Evolutionary conservation across 2,113 vertebrate species (phyloP), one percentile per base, ranked within the genome.

Genomic region (Corythornis vintsioides): DNA sequence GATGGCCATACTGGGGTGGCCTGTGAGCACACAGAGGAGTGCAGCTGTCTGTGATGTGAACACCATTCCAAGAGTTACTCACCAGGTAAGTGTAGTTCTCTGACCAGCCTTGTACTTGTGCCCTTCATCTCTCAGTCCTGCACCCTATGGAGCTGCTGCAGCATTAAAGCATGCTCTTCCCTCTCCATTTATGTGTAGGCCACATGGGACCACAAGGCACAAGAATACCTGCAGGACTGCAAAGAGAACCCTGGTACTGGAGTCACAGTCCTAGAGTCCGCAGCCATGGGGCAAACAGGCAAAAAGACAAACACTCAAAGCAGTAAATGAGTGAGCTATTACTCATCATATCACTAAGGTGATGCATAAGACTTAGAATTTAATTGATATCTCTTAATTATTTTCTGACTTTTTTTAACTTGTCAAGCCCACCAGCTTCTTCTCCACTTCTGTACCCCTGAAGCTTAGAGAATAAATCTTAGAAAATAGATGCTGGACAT

Each of bases 181-280:
- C 21, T 77, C 35, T 22, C 38, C 0, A 22, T 14, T 24, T 38
- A 6, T 15, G 42, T 3, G 1, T 13, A 24, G 31, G 19, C 31
- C 61, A 33, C 15, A 4, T 5, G 48, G 50, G 83, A 76, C n/a
- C n/a, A 47, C 0, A 2, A 28, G 38, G 31, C 73, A 74, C 0
- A 0, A 47, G 21, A 82, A 25, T 61, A 57, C 4, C 17, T 1
- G 0, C 0, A 1, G 38, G 31, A 38, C 72, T 50, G 28, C 64
- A 80, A 13, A 76, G 60, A 47, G 16, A 65, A 10, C 20, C 17
- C 56, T 52, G 55, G 28, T 25, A 26, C 31, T 6, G 21, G 2
- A n/a, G 29, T 45, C 67, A 45, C 4, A 31, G 19, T 13, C 35
- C 48, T 33, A 50, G 29, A 61, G 29, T 45, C 60, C n/a, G 38